A percentile compares a stretch with the other conserved stretches of the same genome.
Evolutionary conservation across 2,888 invertebrate species (phyloP).

Genomic region (Eupithecia vulgata): DNA sequence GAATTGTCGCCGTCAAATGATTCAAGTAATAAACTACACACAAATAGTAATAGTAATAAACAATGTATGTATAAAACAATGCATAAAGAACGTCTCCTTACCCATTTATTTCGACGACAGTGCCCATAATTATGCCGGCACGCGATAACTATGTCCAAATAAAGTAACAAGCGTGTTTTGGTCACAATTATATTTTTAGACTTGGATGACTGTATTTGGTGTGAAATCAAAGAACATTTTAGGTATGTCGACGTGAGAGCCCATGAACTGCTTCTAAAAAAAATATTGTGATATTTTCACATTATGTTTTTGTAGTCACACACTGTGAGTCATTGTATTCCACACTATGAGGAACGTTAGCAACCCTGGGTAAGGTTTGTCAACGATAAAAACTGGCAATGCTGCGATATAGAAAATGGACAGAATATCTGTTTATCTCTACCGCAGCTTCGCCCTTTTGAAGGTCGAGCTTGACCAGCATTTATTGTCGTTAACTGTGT

Average conservation of each 20-base stretch:
- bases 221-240: constrained; percentile 42
- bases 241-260: constrained; percentile 31
- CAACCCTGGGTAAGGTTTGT: neutral
- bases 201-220: constrained; percentile 55
- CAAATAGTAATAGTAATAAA: constrained; percentile 11
- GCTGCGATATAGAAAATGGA: neutral
- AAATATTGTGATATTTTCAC: neutral
- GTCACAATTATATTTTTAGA: constrained; percentile 53
- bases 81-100: constrained; percentile 53
- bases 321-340: neutral
- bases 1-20: neutral
- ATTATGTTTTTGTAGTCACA: neutral
- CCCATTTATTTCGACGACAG: constrained; percentile 67
- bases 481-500: neutral
- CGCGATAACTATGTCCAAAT: constrained; percentile 46
- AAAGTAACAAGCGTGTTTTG: constrained; percentile 49
- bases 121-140: constrained; percentile 59
- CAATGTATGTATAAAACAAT: constrained; percentile 19
- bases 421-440: neutral
- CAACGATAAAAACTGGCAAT: neutral
- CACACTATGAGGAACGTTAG: neutral
- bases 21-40: neutral
- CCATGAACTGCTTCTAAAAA: constrained; percentile 17
- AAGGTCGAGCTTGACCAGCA: neutral
- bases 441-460: neutral